Base-by-base conservation (phyloP, 2,888 invertebrate species). In the Orthosia gothica region DNA sequence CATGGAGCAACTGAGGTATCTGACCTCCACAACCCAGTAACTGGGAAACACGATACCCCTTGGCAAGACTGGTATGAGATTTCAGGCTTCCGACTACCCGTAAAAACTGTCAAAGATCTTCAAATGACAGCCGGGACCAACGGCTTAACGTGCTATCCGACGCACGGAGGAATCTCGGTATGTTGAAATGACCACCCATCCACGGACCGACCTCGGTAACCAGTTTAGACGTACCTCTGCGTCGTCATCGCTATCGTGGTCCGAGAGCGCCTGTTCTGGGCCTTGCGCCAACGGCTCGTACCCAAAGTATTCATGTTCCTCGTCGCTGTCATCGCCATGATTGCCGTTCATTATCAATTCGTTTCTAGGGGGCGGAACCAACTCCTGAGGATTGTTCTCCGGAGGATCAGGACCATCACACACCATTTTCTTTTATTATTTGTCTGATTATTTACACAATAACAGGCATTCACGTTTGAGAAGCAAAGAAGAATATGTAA, bases 201-300 rank as follows among this genome's bases (percentile, higher is more conserved):
- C n/a, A n/a, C n/a, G n/a, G n/a, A n/a, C n/a, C n/a, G n/a, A n/a
- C n/a, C n/a, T n/a, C n/a, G n/a, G 20, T 40, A 13, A 55, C 1
- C 7, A 32, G 12, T 73, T 73, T 40, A 45, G 5, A 47, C 45
- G 7, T n/a, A 74, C 74, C 67, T 74, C 95, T 52, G 89, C 85
- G 32, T 94, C 94, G 20, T 95, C 94, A 57, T 94, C 94, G 70
- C 91, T 93, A 20, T 94, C 93, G 58, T 91, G 90, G 67, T 94
- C 93, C 1, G 92, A 92, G 54, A 89, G 87, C 5, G 87, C 88
- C 57, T 92, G 89, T 61, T 95, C 96, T 2, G 96, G 96, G 0
- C 93, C 96, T 85, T 97, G 95, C 1, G 97, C 96, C 58, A 97
- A 86, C 1, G 97, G 97, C 86, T 97, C 95, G 83, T 97, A 97